A percentile compares a stretch with the other conserved stretches of the same genome.
Evolutionary conservation across 1,140 invertebrate genomes (phyloP).

Genomic region (Trichoplusia ni): DNA sequence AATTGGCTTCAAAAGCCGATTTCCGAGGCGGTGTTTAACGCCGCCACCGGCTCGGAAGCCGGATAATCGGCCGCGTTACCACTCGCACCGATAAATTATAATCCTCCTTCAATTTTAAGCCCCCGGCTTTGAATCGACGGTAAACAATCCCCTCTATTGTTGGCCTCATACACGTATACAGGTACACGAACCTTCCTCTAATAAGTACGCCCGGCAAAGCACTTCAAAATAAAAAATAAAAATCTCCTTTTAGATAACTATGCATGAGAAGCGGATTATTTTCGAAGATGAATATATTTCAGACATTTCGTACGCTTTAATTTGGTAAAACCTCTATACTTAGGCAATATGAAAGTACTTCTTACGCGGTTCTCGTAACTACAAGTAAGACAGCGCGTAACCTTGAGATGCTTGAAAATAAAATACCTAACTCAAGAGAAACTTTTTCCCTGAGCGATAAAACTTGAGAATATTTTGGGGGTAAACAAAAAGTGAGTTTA

Average conservation of each 20-base stretch:
- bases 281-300: no score
- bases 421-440: slow-evolving; percentile 14
- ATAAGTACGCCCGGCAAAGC: neutral
- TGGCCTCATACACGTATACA: neutral
- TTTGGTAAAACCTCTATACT: no score
- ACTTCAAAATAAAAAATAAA: slow-evolving; percentile 3
- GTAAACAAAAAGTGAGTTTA: slow-evolving; percentile 41
- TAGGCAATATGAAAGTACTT: no score
- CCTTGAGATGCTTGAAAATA: slow-evolving; percentile 1
- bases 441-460: slow-evolving; percentile 20
- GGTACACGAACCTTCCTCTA: neutral
- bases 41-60: neutral
- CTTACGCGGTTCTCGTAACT: neutral
- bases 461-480: slow-evolving; percentile 28
- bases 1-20: slow-evolving; percentile 26
- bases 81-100: slow-evolving; percentile 22
- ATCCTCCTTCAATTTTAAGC: slow-evolving; percentile 27
- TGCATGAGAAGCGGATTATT: slow-evolving; percentile 1
- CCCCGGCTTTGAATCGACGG: slow-evolving; percentile 1
- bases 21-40: slow-evolving; percentile 11
- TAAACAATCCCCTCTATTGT: slow-evolving; percentile 7
- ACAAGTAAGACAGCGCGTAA: slow-evolving; percentile 2
- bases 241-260: neutral
- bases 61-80: slow-evolving; percentile 22
- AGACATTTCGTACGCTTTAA: no score